Evolutionary conservation across 2,797 vertebrate genomes (phyloP).

Genomic region (Rhinatrema bivittatum): DNA sequence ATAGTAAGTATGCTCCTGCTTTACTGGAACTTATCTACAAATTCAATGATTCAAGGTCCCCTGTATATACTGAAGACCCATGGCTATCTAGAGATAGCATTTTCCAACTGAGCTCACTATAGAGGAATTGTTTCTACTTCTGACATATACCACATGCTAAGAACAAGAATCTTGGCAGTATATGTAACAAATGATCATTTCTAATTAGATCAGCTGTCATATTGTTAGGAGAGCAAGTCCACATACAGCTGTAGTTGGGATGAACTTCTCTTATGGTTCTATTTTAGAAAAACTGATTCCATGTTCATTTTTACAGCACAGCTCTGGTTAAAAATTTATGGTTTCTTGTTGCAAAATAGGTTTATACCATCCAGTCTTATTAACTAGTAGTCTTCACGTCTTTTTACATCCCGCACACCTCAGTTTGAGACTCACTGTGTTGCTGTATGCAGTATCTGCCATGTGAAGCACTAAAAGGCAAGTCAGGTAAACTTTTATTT

Average conservation of each 20-base stretch:
- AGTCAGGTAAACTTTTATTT: no score
- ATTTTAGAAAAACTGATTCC: no score
- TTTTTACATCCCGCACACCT: no score
- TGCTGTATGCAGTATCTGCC: no score
- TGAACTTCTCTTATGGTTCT: no score
- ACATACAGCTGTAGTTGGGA: background rate
- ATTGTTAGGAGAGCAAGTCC: background rate
- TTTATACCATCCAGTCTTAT: no score
- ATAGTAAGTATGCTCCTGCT: background rate
- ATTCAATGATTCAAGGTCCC: slow-evolving; percentile 4
- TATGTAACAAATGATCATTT: background rate
- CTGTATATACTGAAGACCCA: slow-evolving; percentile 3
- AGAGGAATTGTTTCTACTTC: slow-evolving; percentile 7
- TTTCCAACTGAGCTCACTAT: slow-evolving; percentile 4
- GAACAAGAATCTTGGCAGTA: slow-evolving; percentile 1
- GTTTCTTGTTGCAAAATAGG: no score
- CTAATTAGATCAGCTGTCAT: slow-evolving; percentile 18
- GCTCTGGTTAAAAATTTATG: no score
- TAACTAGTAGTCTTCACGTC: no score
- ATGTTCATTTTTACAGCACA: no score
- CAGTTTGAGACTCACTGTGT: no score
- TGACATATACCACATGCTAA: slow-evolving; percentile 10
- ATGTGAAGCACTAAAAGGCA: no score
- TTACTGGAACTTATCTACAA: background rate
- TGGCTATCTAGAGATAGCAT: slow-evolving; percentile 1